A percentile compares a stretch with the other conserved stretches of the same genome.
Evolutionary conservation across 2,888 invertebrate species (phyloP).

Genomic region (Yponomeuta malinellus): DNA sequence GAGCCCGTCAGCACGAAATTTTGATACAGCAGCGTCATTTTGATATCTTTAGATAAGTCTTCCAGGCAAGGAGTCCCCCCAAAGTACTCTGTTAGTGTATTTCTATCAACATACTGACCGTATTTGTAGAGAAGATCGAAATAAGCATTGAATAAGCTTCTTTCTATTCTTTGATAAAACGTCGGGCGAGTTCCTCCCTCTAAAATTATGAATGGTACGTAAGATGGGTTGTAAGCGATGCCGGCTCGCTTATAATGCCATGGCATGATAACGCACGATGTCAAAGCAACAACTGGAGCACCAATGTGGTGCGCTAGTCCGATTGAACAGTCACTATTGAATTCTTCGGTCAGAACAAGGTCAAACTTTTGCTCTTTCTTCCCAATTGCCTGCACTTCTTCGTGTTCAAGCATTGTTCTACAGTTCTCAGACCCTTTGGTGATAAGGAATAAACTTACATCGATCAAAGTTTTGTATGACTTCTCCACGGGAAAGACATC

Average conservation of each 20-base stretch:
- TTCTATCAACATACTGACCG: slow-evolving; percentile 38
- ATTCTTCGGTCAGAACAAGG: slow-evolving; percentile 74
- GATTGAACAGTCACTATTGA: slow-evolving; percentile 77
- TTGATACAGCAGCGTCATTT: slow-evolving; percentile 77
- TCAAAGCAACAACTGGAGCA: slow-evolving; percentile 73
- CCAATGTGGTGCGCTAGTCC: slow-evolving; percentile 74
- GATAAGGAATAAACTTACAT: slow-evolving; percentile 32
- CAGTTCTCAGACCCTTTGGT: slow-evolving; percentile 41
- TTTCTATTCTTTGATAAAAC: slow-evolving; percentile 64
- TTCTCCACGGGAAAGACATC: slow-evolving; percentile 37
- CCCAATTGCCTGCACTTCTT: slow-evolving; percentile 50
- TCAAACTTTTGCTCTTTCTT: slow-evolving; percentile 70
- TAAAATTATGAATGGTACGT: slow-evolving; percentile 69
- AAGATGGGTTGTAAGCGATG: slow-evolving; percentile 75
- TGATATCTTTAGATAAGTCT: slow-evolving; percentile 69
- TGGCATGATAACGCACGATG: slow-evolving; percentile 73
- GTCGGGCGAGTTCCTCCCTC: slow-evolving; percentile 65
- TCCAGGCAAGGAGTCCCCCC: slow-evolving; percentile 65
- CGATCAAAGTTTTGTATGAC: slow-evolving; percentile 33
- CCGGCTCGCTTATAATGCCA: slow-evolving; percentile 75
- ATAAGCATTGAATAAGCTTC: slow-evolving; percentile 41
- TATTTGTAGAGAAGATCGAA: slow-evolving; percentile 31
- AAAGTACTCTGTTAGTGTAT: slow-evolving; percentile 48
- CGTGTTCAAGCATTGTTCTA: slow-evolving; percentile 36
- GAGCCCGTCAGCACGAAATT: slow-evolving; percentile 77